These are phyloP conservation scores for Myiotriccus ornatus DNA, from an alignment of 2,797 vertebrate genomes.

Conservation along the genomic window DNA sequence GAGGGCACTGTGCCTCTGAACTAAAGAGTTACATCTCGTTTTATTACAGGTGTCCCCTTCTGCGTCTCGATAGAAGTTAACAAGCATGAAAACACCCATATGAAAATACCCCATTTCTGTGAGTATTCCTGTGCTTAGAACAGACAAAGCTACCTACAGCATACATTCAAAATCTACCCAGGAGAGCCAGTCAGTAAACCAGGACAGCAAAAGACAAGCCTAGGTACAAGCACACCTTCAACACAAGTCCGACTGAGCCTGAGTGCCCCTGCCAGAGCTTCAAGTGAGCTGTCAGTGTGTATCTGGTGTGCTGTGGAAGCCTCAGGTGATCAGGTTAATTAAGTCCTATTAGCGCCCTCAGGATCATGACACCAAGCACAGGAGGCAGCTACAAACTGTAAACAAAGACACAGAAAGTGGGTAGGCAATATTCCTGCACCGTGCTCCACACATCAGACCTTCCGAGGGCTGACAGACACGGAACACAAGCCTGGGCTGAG, in stretches of 20 bases:
- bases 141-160: neutral
- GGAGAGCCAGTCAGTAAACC: neutral
- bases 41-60: neutral
- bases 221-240: neutral
- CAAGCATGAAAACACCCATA: neutral
- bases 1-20: neutral
- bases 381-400: neutral
- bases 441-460: neutral
- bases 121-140: neutral
- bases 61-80: neutral
- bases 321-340: neutral
- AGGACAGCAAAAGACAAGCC: neutral
- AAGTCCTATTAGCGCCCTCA: neutral
- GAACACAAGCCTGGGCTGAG: neutral
- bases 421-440: neutral
- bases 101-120: neutral
- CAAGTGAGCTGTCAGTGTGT: neutral
- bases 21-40: neutral
- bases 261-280: neutral
- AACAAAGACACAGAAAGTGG: neutral
- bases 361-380: neutral
- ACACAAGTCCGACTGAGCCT: neutral
- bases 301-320: neutral
- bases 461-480: neutral
- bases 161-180: neutral